Percentiles rank a stretch among this genome's conserved stretches.
These are phyloP conservation scores for Holotrichia oblita DNA, from an alignment of 1,140 invertebrate genomes.

Conservation along the genomic window DNA sequence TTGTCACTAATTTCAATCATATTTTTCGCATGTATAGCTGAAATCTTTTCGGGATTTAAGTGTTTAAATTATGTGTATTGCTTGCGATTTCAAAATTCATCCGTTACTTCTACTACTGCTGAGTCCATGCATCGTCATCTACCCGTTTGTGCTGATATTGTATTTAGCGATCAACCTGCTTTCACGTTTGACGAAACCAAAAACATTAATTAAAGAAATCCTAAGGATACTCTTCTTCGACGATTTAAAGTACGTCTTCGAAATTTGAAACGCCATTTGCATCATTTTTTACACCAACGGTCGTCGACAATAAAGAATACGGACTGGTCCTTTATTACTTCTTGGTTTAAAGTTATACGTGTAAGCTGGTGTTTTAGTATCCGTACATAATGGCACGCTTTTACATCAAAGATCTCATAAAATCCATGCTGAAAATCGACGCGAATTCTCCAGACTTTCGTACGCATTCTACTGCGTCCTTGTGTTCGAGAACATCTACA, in stretches of 20 bases:
- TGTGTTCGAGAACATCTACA: slow-evolving; percentile 35
- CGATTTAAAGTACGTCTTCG: background rate
- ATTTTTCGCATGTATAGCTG: slow-evolving; percentile 20
- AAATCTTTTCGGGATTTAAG: slow-evolving; percentile 37
- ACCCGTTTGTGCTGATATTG: background rate
- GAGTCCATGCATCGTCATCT: slow-evolving; percentile 9
- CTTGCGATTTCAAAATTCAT: slow-evolving; percentile 36
- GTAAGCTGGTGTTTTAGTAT: background rate
- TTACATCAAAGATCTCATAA: slow-evolving; percentile 48
- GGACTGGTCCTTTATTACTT: background rate
- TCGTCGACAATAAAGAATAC: slow-evolving; percentile 15
- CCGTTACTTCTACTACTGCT: slow-evolving; percentile 2
- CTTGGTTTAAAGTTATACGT: background rate
- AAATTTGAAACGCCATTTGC: background rate
- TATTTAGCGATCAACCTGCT: background rate
- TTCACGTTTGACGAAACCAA: background rate
- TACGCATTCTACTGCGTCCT: slow-evolving; percentile 26
- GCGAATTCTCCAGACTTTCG: background rate
- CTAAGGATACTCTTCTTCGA: slow-evolving; percentile 19
- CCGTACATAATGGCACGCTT: slow-evolving; percentile 24
- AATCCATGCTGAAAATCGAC: slow-evolving; percentile 46
- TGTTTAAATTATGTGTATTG: slow-evolving; percentile 39
- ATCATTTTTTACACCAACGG: slow-evolving; percentile 6
- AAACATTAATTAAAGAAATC: background rate
- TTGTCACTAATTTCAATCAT: slow-evolving; percentile 6